A percentile compares a stretch with the other conserved stretches of the same genome.
phyloP scores from a whole-genome alignment of 2,888 invertebrate genomes.

The Scaptomyza caliginosa region DNA sequence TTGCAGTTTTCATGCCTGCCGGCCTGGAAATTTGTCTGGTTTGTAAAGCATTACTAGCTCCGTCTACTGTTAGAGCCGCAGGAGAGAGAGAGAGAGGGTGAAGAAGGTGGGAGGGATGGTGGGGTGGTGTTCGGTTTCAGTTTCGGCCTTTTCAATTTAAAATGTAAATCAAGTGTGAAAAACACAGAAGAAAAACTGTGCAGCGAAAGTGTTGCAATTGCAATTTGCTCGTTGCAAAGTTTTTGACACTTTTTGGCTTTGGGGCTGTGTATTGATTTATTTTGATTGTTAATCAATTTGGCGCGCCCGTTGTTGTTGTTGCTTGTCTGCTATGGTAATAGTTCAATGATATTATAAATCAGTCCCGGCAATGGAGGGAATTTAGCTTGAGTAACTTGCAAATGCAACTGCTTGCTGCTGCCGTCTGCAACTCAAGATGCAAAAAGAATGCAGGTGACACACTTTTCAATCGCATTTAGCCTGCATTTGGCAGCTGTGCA shows the following conservation, averaged over 20 bases:
- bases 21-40: conserved; percentile 66
- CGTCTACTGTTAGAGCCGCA: background rate
- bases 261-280: conserved; percentile 75
- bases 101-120: background rate
- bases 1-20: conserved; percentile 71
- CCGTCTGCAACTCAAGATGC: conserved; percentile 42
- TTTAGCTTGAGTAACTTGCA: background rate
- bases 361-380: conserved; percentile 28
- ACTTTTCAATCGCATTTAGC: conserved; percentile 50
- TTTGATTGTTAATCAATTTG: conserved; percentile 78
- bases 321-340: conserved; percentile 51
- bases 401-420: conserved; percentile 1
- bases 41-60: conserved; percentile 3
- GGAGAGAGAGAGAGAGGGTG: background rate
- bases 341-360: conserved; percentile 78
- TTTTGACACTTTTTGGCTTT: conserved; percentile 73
- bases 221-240: conserved; percentile 71
- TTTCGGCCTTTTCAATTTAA: conserved; percentile 73
- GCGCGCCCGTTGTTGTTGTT: conserved; percentile 43
- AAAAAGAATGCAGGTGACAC: conserved; percentile 74
- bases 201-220: conserved; percentile 78
- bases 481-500: background rate
- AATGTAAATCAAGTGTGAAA: conserved; percentile 78
- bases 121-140: conserved; percentile 32
- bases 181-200: conserved; percentile 61